Percentiles rank a stretch among this genome's conserved stretches.
Conservation (phyloP, 2,888 invertebrate species). For the Caenorhabditis imperialis region DNA sequence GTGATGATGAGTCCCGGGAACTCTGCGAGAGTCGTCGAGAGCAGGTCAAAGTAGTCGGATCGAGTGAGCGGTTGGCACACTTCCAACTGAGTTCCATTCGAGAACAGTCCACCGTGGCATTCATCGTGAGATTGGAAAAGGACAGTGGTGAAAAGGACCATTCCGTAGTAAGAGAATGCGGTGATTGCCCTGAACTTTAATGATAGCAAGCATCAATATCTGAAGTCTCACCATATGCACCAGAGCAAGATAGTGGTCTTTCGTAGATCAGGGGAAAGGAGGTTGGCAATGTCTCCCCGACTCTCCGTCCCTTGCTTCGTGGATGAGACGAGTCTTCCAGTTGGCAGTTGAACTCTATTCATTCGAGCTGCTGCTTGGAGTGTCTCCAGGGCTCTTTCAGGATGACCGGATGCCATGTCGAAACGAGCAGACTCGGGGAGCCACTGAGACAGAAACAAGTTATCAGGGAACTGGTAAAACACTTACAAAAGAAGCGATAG, state of each 20-base stretch:
- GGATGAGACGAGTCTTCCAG: constrained; percentile 87
- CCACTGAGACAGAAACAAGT: constrained; percentile 85
- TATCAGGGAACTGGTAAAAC: constrained; percentile 11
- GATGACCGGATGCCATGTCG: constrained; percentile 89
- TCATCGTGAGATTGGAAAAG: constrained; percentile 84
- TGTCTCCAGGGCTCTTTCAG: constrained; percentile 88
- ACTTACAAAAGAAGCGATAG: constrained; percentile 70
- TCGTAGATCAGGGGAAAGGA: constrained; percentile 86
- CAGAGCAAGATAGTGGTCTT: constrained; percentile 89
- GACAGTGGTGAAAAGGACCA: constrained; percentile 94
- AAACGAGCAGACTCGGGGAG: constrained; percentile 92
- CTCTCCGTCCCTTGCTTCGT: constrained; percentile 67
- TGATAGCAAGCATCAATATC: not conserved
- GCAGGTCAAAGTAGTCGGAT: constrained; percentile 90
- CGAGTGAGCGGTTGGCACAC: constrained; percentile 84
- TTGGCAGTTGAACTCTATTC: constrained; percentile 90
- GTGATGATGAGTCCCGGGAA: constrained; percentile 92
- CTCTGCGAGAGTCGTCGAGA: constrained; percentile 94
- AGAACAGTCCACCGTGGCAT: constrained; percentile 65
- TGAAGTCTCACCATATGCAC: constrained; percentile 87
- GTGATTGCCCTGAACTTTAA: constrained; percentile 80
- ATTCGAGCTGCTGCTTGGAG: constrained; percentile 86
- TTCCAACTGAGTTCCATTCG: constrained; percentile 60
- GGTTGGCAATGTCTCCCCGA: constrained; percentile 79
- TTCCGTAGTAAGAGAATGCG: constrained; percentile 94